Conservation (phyloP, 2,113 vertebrate genomes). For the Acanthisitta chloris region DNA sequence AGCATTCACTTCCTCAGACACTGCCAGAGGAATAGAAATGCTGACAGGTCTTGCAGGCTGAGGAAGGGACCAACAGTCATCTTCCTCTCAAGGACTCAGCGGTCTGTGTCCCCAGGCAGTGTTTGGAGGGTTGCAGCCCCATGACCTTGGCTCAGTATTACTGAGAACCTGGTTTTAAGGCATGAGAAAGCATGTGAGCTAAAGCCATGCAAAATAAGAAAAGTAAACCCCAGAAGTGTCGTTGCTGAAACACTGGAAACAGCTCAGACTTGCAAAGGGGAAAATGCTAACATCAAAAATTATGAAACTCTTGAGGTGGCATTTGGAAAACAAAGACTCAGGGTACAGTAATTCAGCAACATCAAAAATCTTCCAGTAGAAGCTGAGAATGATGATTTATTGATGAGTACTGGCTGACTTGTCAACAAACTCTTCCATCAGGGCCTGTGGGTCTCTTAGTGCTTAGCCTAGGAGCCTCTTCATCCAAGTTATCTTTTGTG, state of each 20-base stretch:
- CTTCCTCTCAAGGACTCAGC: background rate
- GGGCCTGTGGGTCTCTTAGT: background rate
- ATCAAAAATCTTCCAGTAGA: background rate
- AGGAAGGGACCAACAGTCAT: background rate
- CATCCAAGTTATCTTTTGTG: background rate
- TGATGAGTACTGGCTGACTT: background rate
- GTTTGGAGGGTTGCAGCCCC: background rate
- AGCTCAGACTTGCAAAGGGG: background rate
- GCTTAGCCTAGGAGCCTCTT: background rate
- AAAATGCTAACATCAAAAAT: background rate
- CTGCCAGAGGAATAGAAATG: background rate
- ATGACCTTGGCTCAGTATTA: background rate
- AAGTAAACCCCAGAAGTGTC: background rate
- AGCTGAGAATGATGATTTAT: background rate
- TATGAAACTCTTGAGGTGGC: background rate
- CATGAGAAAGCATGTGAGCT: background rate
- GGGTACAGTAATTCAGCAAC: background rate
- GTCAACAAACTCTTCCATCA: background rate
- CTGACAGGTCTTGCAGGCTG: background rate
- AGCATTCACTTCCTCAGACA: background rate
- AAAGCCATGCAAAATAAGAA: background rate
- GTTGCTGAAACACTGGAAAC: background rate
- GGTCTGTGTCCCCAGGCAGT: background rate
- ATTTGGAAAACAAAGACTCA: background rate
- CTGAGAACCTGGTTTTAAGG: background rate